Evolutionary conservation across 2,113 vertebrate species (phyloP), one percentile per base, ranked within the genome.

Genomic region (Vicugna pacos): DNA sequence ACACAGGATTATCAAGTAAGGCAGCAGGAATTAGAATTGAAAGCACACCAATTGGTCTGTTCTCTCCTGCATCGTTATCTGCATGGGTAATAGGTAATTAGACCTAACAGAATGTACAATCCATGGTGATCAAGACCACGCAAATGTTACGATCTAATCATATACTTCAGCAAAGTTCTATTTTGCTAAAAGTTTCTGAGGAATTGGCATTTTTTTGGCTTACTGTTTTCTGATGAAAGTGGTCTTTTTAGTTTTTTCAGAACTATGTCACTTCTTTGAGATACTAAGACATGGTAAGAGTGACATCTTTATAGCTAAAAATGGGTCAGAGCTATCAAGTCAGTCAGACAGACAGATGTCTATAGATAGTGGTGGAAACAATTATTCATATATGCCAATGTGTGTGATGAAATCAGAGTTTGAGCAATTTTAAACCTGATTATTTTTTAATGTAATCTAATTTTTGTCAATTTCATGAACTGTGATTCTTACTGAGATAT

Each of bases 391-490:
- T 81, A 48, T 77, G 6, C 6, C 16, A 19, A 17, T 56, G 24
- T 67, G 24, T 79, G 26, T 75, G 64, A 62, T 90, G n/a, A 89
- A 89, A 75, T 75, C 42, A 92, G 84, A 76, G 58, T 77, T 54
- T 26, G 30, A 52, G 58, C 20, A 87, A 22, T 87, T 87, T 94
- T 86, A 94, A 96, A 94, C 52, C 56, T 89, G 38, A 93, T 86
- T 92, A 85, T 86, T 64, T 81, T 11, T 72, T 15, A 73, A 9
- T 12, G 79, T 83, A 79, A 90, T 84, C 19, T 88, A 69, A 88
- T 91, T 75, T 83, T 54, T 91, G 3, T 42, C 90, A 84, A 92
- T 90, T 87, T 76, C 38, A 93, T 84, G 87, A 91, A 69, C 80
- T 86, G 17, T 50, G 76, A 83, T 60, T 83, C 80, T 87, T 86